These are phyloP conservation scores for Seriola rivoliana DNA, from an alignment of 2,113 vertebrate genomes.

Conservation along the genomic window DNA sequence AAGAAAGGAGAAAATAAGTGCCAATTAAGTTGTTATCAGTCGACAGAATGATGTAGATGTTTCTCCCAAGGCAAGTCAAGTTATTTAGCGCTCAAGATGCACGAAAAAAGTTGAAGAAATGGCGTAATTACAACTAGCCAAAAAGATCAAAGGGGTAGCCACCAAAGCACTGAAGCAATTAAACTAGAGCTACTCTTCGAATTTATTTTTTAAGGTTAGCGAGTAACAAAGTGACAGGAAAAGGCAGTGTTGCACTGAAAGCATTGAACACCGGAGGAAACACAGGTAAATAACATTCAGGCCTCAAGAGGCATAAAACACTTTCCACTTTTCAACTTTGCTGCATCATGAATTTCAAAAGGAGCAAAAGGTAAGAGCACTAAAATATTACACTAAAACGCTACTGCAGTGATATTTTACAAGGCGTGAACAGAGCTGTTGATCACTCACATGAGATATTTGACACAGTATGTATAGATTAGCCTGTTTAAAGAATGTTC, in stretches of 20 bases:
- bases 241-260: background rate
- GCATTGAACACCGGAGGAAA: conserved; percentile 45
- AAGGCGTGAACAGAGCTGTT: conserved; percentile 28
- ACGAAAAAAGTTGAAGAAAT: conserved; percentile 49
- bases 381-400: conserved; percentile 33
- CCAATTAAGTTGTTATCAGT: conserved; percentile 64
- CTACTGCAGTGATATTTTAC: conserved; percentile 25
- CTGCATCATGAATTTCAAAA: conserved; percentile 57
- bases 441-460: conserved; percentile 19
- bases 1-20: conserved; percentile 46
- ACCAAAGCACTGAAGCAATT: conserved; percentile 64
- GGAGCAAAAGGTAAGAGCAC: conserved; percentile 26
- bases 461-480: conserved; percentile 5
- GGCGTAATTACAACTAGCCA: conserved; percentile 61
- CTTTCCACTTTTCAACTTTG: conserved; percentile 51
- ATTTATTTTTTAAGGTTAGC: conserved; percentile 41
- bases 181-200: conserved; percentile 28
- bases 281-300: conserved; percentile 62
- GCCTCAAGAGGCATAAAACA: conserved; percentile 46
- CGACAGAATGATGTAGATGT: conserved; percentile 54
- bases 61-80: conserved; percentile 57
- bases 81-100: conserved; percentile 62
- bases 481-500: background rate
- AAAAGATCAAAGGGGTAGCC: conserved; percentile 69
- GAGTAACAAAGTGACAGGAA: conserved; percentile 40